Base-by-base conservation (phyloP, 2,888 invertebrate genomes). In the Agrochola circellaris region DNA sequence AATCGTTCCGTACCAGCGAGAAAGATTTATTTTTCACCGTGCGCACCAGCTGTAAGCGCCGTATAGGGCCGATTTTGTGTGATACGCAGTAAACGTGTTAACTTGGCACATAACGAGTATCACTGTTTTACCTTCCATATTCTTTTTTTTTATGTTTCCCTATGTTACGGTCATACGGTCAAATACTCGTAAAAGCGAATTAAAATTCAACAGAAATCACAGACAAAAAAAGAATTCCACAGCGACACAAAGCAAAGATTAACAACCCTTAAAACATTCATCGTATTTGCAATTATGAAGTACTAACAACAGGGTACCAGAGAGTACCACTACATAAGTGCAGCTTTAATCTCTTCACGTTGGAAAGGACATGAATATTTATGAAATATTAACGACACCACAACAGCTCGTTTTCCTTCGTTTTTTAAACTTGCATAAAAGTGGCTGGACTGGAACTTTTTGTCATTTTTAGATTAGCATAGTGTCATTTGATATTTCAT, bases 311-410 rank as follows among this genome's bases (percentile, higher is more conserved):
- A 42, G 26, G 34, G 48, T 34, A 56, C 23, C 38, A 56, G 26
- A 30, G 26, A 56, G 23, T 56, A 61, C 64, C 70, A 69, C 34
- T 17, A 73, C 74, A 83, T 77, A 85, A 83, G 86, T 82, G 75
- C 83, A 62, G 70, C n/a, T 70, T 79, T 84, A 86, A 86, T 83
- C 86, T 86, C 51, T 70, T 83, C 75, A 56, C 70, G 72, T 73
- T 83, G 61, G 20, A 5, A 58, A 56, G 30, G 64, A 34, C 73
- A 86, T 85, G 87, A 83, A 85, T 85, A 85, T 86, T 85, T 83
- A 85, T 85, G 77, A 75, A 83, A 77, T 80, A 86, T 85, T 85
- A 81, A 75, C 65, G 56, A n/a, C 42, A 77, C 34, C 68, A 85
- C 85, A 85, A 82, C 73, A 73, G 42, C 79, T 60, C 54, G 30